Evolutionary conservation across 2,888 invertebrate species (phyloP).

Genomic region (Aporophyla nigra): DNA sequence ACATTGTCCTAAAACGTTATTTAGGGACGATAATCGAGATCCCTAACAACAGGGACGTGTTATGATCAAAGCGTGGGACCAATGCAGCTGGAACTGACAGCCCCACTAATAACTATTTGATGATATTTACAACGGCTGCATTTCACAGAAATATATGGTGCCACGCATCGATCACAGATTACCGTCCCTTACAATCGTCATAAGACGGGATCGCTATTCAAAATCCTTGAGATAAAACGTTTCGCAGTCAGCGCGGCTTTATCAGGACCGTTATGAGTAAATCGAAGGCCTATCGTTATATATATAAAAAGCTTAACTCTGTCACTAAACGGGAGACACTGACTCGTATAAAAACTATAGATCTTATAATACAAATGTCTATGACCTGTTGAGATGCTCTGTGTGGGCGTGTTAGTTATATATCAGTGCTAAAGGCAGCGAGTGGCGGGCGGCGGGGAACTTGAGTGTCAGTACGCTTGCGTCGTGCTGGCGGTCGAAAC

Average conservation of each 20-base stretch:
- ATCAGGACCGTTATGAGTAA: constrained; percentile 70
- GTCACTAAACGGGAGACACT: constrained; percentile 78
- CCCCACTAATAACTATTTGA: constrained; percentile 59
- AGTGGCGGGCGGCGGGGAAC: constrained; percentile 79
- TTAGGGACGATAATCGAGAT: constrained; percentile 52
- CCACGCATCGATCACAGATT: constrained; percentile 58
- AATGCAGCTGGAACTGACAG: constrained; percentile 47
- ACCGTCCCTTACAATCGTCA: constrained; percentile 56
- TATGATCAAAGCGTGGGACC: constrained; percentile 54
- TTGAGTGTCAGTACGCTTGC: constrained; percentile 89
- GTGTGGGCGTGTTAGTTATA: constrained; percentile 70
- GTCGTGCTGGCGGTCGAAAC: constrained; percentile 87
- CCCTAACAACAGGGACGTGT: constrained; percentile 28
- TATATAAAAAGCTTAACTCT: constrained; percentile 78
- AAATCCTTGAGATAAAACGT: constrained; percentile 72
- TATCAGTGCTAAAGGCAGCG: constrained; percentile 80
- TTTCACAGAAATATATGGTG: constrained; percentile 48
- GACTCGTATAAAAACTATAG: constrained; percentile 76
- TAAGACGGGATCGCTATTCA: constrained; percentile 67
- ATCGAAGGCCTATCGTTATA: constrained; percentile 67
- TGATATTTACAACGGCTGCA: constrained; percentile 64
- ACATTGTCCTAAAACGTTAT: constrained; percentile 44
- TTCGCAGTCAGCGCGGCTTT: constrained; percentile 77
- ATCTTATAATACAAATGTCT: constrained; percentile 74
- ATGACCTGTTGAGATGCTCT: constrained; percentile 71